A percentile compares a stretch with the other conserved stretches of the same genome.
Conservation (phyloP, 2,797 vertebrate species). For the Gobionotothen gibberifrons region DNA sequence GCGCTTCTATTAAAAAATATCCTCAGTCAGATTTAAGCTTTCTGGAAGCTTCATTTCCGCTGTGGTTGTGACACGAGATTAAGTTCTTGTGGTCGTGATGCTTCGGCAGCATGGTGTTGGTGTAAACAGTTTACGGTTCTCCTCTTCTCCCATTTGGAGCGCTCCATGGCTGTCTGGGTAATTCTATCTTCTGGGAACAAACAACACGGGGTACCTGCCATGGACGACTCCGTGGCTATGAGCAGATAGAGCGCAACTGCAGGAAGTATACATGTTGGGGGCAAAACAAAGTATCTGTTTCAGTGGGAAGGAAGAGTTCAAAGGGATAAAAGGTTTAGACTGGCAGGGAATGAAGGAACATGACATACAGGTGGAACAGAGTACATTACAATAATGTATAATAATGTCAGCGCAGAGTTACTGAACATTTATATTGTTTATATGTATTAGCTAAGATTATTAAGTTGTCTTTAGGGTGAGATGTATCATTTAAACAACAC, state of each 20-base stretch:
- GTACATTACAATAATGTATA: not conserved
- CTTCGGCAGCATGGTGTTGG: constrained; percentile 32
- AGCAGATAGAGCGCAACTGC: constrained; percentile 40
- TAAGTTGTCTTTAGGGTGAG: too few species aligned
- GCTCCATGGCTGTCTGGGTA: constrained; percentile 62
- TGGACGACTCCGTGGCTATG: constrained; percentile 11
- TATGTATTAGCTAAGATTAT: not conserved
- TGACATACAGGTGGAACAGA: constrained; percentile 17
- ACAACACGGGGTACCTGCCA: constrained; percentile 52
- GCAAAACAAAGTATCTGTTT: constrained; percentile 52
- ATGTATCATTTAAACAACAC: too few species aligned
- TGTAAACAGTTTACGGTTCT: constrained; percentile 70
- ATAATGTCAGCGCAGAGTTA: constrained; percentile 12
- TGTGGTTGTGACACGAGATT: constrained; percentile 74
- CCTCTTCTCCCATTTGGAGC: constrained; percentile 37
- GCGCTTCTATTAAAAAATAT: constrained; percentile 33
- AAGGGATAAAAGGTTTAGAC: constrained; percentile 59
- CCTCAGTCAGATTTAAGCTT: constrained; percentile 52
- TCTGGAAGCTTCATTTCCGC: constrained; percentile 49
- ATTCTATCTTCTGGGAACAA: constrained; percentile 58
- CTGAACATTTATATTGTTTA: not conserved
- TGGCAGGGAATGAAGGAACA: constrained; percentile 9
- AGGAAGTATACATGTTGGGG: constrained; percentile 42
- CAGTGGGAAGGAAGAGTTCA: constrained; percentile 49
- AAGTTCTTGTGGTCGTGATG: constrained; percentile 72